These are phyloP conservation scores for Heterotilapia buettikoferi DNA, from an alignment of 2,113 vertebrate species.

Conservation along the genomic window DNA sequence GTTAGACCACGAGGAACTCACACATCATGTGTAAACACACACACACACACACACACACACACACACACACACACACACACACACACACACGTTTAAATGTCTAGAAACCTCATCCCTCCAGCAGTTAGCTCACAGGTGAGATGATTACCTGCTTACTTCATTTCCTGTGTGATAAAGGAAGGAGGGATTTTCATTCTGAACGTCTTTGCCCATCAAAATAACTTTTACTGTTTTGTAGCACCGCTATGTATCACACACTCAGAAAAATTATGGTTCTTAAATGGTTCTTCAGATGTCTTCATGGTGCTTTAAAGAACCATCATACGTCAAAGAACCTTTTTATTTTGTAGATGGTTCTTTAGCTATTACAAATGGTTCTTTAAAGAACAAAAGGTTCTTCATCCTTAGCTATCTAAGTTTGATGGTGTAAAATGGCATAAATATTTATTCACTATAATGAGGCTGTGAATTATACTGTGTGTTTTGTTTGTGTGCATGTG, in stretches of 20 bases:
- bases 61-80: not conserved
- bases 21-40: not conserved
- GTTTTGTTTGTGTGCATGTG: too few relatives aligned
- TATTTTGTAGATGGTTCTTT: too few relatives aligned
- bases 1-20: not conserved
- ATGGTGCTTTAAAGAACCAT: too few relatives aligned
- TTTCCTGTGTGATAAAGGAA: not conserved
- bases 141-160: not conserved
- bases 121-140: not conserved
- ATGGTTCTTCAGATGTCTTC: too few relatives aligned
- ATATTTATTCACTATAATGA: too few relatives aligned
- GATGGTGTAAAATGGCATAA: too few relatives aligned
- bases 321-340: too few relatives aligned
- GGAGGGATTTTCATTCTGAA: not conserved
- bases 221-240: not conserved
- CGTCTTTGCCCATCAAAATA: not conserved
- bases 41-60: not conserved
- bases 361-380: too few relatives aligned
- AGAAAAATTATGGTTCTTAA: too few relatives aligned
- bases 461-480: too few relatives aligned
- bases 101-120: not conserved
- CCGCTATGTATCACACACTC: not conserved
- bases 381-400: too few relatives aligned
- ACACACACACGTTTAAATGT: not conserved
- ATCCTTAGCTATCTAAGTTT: too few relatives aligned